phyloP scores from a whole-genome alignment of 2,113 vertebrate species.

The Hippoglossus stenolepis region DNA sequence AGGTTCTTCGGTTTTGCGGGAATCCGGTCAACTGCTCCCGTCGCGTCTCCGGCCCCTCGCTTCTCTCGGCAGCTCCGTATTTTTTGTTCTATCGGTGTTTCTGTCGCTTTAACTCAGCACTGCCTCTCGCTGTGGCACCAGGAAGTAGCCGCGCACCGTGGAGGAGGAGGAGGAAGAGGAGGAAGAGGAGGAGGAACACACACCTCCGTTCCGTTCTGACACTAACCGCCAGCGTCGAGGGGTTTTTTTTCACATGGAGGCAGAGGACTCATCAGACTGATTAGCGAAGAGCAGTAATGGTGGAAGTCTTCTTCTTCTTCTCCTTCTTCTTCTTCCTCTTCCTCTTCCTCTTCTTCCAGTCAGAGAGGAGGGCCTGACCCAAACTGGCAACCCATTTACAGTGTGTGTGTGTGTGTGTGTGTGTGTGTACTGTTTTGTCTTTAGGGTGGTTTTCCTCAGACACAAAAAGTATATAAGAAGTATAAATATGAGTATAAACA shows the following conservation, averaged over 20 bases:
- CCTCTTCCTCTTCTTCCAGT: constrained; percentile 27
- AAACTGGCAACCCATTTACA: constrained; percentile 53
- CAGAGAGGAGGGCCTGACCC: constrained; percentile 53
- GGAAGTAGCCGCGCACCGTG: constrained; percentile 84
- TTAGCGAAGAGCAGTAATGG: neutral
- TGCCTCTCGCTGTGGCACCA: constrained; percentile 90
- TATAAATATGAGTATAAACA: too few relatives aligned
- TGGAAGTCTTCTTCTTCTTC: constrained; percentile 43
- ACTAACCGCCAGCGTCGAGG: constrained; percentile 45
- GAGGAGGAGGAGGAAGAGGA: constrained; percentile 27
- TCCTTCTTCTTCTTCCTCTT: constrained; percentile 29
- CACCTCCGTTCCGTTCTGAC: constrained; percentile 62
- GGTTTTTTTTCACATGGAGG: constrained; percentile 42
- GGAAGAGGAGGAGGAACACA: constrained; percentile 54
- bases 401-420: neutral
- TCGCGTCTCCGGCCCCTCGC: constrained; percentile 77
- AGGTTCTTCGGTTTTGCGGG: constrained; percentile 75
- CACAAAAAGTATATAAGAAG: neutral
- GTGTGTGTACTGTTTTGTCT: neutral
- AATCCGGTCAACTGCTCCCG: constrained; percentile 85
- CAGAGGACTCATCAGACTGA: constrained; percentile 31
- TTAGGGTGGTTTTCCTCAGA: too few relatives aligned
- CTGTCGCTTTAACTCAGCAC: constrained; percentile 91
- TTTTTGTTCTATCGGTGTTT: constrained; percentile 86
- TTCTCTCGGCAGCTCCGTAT: constrained; percentile 81